Percentiles rank a stretch among this genome's conserved stretches.
phyloP scores from a whole-genome alignment of 2,888 invertebrate species.

The Endotricha flammealis region DNA sequence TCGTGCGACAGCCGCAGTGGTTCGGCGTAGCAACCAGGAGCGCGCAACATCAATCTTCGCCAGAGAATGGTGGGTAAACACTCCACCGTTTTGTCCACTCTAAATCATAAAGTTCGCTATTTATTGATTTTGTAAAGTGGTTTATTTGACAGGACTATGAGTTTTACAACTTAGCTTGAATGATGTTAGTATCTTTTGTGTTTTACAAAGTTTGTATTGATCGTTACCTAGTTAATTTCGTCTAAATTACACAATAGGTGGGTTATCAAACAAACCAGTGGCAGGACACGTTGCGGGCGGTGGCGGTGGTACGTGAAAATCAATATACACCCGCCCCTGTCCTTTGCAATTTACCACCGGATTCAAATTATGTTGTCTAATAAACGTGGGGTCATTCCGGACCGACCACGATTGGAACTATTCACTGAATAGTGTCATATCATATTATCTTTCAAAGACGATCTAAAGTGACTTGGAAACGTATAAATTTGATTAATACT shows the following conservation, averaged over 20 bases:
- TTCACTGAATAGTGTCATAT: neutral
- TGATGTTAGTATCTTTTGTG: neutral
- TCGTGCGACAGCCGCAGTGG: constrained; percentile 68
- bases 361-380: constrained; percentile 20
- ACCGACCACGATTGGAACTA: neutral
- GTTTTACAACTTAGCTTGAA: neutral
- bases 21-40: constrained; percentile 46
- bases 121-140: constrained; percentile 1
- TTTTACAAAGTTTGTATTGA: constrained; percentile 1
- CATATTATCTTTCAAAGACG: constrained; percentile 1
- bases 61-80: constrained; percentile 43
- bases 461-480: neutral
- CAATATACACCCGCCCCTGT: constrained; percentile 26
- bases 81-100: constrained; percentile 34
- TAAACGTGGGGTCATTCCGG: constrained; percentile 7
- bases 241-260: constrained; percentile 16
- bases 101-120: constrained; percentile 35
- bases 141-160: neutral
- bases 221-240: constrained; percentile 12
- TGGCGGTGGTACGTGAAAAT: constrained; percentile 30
- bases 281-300: constrained; percentile 24
- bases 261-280: constrained; percentile 12
- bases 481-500: no score
- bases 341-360: constrained; percentile 12
- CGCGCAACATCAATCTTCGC: constrained; percentile 67